Evolutionary conservation across 2,113 vertebrate genomes (phyloP).

Genomic region (Atractosteus spatula): DNA sequence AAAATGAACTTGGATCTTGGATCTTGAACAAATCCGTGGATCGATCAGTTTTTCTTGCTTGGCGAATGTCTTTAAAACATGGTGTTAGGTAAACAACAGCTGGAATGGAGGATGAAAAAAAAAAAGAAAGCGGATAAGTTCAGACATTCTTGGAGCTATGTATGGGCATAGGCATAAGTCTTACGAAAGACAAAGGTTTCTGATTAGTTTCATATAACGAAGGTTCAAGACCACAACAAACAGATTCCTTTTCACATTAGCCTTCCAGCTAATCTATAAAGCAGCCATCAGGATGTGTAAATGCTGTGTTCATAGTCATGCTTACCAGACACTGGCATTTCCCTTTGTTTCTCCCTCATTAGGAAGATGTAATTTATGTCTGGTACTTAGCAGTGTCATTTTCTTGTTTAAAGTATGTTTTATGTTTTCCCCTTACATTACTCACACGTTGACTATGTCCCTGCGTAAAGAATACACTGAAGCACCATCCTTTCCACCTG

Average conservation of each 20-base stretch:
- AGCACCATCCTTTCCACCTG: no score
- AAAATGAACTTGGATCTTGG: no score
- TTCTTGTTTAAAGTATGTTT: conserved; percentile 8
- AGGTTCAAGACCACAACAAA: conserved; percentile 53
- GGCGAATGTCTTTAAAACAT: no score
- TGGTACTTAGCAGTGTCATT: neutral
- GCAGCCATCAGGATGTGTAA: conserved; percentile 35
- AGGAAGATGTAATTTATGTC: conserved; percentile 35
- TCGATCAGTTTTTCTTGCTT: no score
- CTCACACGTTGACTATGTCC: neutral
- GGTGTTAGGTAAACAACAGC: no score
- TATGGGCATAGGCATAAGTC: no score
- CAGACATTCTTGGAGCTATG: no score
- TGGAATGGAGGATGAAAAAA: no score
- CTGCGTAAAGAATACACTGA: no score
- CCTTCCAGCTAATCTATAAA: conserved; percentile 53
- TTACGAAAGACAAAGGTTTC: conserved; percentile 5
- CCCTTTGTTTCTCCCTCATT: conserved; percentile 48
- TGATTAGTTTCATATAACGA: conserved; percentile 34
- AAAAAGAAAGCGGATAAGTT: no score
- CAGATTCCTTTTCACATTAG: conserved; percentile 44
- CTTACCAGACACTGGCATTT: conserved; percentile 10
- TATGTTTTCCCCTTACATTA: neutral
- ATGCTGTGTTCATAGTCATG: conserved; percentile 26
- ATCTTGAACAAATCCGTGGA: no score